A percentile compares a stretch with the other conserved stretches of the same genome.
These are phyloP conservation scores for Zophobas morio DNA, from an alignment of 1,140 invertebrate species.

Conservation along the genomic window DNA sequence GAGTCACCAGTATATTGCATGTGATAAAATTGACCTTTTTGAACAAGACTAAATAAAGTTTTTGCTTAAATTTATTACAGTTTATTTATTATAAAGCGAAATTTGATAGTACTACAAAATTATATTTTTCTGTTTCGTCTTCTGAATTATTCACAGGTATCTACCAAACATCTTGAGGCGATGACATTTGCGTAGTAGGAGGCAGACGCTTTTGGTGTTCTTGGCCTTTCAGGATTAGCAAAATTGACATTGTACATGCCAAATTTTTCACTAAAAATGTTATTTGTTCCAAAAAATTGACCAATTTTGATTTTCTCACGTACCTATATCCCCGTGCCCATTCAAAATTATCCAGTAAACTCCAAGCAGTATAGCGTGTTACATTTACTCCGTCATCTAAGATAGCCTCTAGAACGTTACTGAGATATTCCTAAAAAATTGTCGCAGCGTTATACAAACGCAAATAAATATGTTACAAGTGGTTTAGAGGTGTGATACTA, in stretches of 20 bases:
- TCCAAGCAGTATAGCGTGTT: conserved; percentile 80
- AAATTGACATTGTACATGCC: conserved; percentile 76
- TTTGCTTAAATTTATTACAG: no score
- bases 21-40: no score
- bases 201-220: conserved; percentile 67
- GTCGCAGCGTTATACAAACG: background rate
- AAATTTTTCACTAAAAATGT: conserved; percentile 47
- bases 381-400: conserved; percentile 75
- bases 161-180: no score
- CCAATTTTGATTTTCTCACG: conserved; percentile 70
- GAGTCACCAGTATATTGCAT: no score
- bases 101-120: no score
- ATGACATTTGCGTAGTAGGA: conserved; percentile 52
- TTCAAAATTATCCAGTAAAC: conserved; percentile 82
- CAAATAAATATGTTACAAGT: no score
- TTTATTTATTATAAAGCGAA: no score
- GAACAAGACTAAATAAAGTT: no score
- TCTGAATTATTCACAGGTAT: no score
- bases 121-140: no score
- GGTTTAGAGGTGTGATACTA: background rate
- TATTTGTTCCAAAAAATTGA: background rate
- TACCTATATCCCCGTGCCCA: conserved; percentile 75
- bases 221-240: conserved; percentile 73
- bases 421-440: conserved; percentile 72
- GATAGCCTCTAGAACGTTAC: conserved; percentile 76